These are phyloP conservation scores for Patella caerulea DNA, from an alignment of 2,888 invertebrate genomes.

Conservation along the genomic window DNA sequence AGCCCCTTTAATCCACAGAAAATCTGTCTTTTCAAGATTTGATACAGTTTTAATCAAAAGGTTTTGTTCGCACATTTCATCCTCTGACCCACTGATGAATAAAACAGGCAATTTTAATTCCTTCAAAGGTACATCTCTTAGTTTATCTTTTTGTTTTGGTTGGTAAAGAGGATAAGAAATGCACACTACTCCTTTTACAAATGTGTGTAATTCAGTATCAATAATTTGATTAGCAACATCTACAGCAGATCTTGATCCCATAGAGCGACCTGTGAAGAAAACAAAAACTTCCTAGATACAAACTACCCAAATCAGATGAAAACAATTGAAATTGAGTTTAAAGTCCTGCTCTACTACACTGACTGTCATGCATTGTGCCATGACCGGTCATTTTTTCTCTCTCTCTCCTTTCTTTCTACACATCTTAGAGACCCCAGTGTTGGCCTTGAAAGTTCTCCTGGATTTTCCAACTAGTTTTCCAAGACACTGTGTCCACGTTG, in stretches of 20 bases:
- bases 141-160: constrained; percentile 26
- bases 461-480: too few relatives aligned
- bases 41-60: constrained; percentile 16
- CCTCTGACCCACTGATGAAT: constrained; percentile 40
- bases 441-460: too few relatives aligned
- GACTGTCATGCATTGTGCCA: too few relatives aligned
- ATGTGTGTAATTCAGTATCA: constrained; percentile 22
- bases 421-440: too few relatives aligned
- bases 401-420: too few relatives aligned
- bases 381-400: too few relatives aligned
- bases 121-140: constrained; percentile 36
- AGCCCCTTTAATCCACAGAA: not conserved
- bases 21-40: not conserved
- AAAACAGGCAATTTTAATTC: constrained; percentile 31
- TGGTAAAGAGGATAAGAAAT: constrained; percentile 47
- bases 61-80: constrained; percentile 38
- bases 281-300: not conserved
- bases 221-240: constrained; percentile 23
- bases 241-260: constrained; percentile 46
- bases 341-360: too few relatives aligned
- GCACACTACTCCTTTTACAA: constrained; percentile 39
- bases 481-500: too few relatives aligned
- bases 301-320: too few relatives aligned
- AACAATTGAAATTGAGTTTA: too few relatives aligned
- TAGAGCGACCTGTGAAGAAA: constrained; percentile 42